Evolutionary conservation across 1,140 invertebrate genomes (phyloP).

Genomic region (Radopholus similis): DNA sequence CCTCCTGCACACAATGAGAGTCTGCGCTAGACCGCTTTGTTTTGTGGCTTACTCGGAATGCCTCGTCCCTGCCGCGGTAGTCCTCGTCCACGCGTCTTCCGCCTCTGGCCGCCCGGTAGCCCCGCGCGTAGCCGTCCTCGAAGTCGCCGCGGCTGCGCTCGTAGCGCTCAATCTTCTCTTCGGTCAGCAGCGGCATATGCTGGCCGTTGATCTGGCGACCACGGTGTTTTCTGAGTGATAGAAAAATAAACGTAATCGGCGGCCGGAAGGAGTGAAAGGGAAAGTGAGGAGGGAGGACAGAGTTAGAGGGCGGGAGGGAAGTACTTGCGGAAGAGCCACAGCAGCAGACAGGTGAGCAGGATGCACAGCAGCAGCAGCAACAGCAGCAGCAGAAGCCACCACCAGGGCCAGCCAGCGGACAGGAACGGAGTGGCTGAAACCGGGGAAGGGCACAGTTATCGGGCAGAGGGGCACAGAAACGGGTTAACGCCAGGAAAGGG

Average conservation of each 20-base stretch:
- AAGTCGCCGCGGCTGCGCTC: constrained; percentile 45
- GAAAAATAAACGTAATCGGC: neutral
- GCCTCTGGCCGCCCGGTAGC: constrained; percentile 52
- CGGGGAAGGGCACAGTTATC: neutral
- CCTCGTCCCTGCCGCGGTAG: constrained; percentile 43
- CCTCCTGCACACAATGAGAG: constrained; percentile 34
- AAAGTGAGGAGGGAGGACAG: neutral
- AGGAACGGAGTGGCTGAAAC: constrained; percentile 54
- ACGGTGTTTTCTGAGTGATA: constrained; percentile 12
- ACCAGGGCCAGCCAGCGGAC: constrained; percentile 58
- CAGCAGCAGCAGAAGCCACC: constrained; percentile 56
- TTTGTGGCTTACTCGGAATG: constrained; percentile 22
- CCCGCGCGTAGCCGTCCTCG: constrained; percentile 54
- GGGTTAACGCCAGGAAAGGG: too few relatives aligned
- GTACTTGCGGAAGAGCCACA: constrained; percentile 51
- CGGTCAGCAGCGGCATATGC: constrained; percentile 20
- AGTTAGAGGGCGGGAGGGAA: neutral
- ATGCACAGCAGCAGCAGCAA: constrained; percentile 53
- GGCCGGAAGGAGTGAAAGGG: neutral
- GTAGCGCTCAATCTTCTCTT: constrained; percentile 20
- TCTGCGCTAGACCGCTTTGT: neutral
- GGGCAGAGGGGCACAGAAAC: too few relatives aligned
- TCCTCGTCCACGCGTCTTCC: constrained; percentile 54
- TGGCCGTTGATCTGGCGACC: constrained; percentile 37
- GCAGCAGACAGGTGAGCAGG: constrained; percentile 55